phyloP scores from a whole-genome alignment of 2,113 vertebrate species.

The Pituophis catenifer region DNA sequence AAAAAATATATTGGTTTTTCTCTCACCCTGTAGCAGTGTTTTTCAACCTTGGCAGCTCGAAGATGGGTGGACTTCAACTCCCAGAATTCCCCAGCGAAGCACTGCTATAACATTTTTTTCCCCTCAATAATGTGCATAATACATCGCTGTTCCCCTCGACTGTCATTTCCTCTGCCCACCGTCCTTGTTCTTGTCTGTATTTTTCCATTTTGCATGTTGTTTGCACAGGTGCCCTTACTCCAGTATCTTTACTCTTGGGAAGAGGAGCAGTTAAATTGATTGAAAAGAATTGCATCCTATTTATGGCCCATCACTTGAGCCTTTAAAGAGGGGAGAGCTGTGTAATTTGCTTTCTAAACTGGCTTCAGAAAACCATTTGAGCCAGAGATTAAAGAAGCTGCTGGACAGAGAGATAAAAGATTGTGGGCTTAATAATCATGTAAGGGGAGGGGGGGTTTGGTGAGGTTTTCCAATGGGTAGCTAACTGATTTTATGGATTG shows the following conservation, averaged over 20 bases:
- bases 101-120: not conserved
- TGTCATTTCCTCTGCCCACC: not conserved
- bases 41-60: not conserved
- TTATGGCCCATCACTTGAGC: not conserved
- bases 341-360: not conserved
- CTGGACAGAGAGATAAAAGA: not conserved
- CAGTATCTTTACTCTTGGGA: not conserved
- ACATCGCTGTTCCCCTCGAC: not conserved
- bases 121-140: not conserved
- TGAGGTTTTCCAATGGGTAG: not conserved
- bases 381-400: not conserved
- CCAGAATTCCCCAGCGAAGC: no score
- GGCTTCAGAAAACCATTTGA: not conserved
- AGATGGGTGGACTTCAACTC: not conserved
- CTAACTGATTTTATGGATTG: not conserved
- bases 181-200: not conserved
- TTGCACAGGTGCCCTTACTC: conserved; percentile 16
- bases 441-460: not conserved
- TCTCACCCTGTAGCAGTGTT: not conserved
- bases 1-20: not conserved
- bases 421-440: not conserved
- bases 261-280: conserved; percentile 8
- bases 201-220: conserved; percentile 15
- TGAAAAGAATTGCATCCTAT: conserved; percentile 1
- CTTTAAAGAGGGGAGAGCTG: not conserved